These are phyloP conservation scores for Mormyrus iriodes DNA, from an alignment of 2,113 vertebrate genomes.

Conservation along the genomic window DNA sequence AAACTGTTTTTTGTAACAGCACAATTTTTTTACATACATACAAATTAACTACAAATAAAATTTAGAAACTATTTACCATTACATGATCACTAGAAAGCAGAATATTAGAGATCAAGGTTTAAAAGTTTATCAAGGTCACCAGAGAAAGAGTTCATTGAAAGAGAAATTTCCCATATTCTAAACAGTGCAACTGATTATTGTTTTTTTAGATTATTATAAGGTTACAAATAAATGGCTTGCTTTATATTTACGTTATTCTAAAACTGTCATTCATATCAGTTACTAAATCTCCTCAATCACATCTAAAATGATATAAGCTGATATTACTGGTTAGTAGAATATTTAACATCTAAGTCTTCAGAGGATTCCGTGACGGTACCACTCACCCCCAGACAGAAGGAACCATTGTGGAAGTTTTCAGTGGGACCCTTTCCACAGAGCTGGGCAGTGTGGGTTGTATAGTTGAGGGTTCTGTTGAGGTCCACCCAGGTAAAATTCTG, in stretches of 20 bases:
- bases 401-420: constrained; percentile 23
- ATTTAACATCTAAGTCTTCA: background rate
- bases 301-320: background rate
- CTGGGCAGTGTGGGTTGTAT: constrained; percentile 43
- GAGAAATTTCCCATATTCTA: background rate
- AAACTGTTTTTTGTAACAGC: background rate
- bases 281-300: background rate
- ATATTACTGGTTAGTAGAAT: background rate
- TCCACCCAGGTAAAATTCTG: constrained; percentile 65
- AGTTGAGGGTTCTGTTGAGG: constrained; percentile 49
- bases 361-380: background rate
- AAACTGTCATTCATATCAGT: background rate
- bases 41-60: background rate
- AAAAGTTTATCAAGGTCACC: background rate
- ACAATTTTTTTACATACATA: background rate
- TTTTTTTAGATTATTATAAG: background rate
- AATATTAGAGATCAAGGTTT: background rate
- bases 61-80: background rate
- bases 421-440: constrained; percentile 45
- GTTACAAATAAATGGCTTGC: background rate
- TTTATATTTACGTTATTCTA: background rate
- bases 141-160: background rate
- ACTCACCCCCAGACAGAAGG: constrained; percentile 38
- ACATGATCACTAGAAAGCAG: background rate
- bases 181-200: background rate